phyloP scores from a whole-genome alignment of 2,113 vertebrate genomes.

The Ptilorrhoa leucosticta region DNA sequence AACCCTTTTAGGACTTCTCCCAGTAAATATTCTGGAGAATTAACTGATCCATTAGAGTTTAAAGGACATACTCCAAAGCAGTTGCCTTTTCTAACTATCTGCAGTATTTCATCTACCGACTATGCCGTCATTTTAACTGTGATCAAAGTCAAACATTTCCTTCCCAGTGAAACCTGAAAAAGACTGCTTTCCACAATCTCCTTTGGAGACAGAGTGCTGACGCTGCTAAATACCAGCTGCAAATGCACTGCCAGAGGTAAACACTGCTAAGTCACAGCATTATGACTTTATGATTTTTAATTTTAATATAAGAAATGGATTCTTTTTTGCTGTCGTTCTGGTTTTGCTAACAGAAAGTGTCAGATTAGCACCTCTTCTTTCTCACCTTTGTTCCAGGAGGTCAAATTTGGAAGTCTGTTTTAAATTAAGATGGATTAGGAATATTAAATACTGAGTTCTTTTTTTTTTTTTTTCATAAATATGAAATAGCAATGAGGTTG shows the following conservation, averaged over 20 bases:
- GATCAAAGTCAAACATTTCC: conserved; percentile 31
- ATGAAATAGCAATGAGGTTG: background rate
- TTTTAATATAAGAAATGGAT: background rate
- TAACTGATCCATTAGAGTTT: conserved; percentile 20
- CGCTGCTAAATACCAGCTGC: background rate
- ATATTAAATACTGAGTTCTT: background rate
- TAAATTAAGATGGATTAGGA: background rate
- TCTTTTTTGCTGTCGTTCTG: background rate
- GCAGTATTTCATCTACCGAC: background rate
- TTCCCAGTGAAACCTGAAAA: conserved; percentile 9
- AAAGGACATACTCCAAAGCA: conserved; percentile 30
- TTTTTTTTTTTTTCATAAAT: background rate
- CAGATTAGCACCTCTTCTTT: background rate
- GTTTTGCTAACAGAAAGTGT: background rate
- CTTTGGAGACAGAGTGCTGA: background rate
- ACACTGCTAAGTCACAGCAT: background rate
- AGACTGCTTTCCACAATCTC: background rate
- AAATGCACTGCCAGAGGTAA: background rate
- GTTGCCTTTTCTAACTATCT: background rate
- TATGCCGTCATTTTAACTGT: background rate
- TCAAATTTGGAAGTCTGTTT: background rate
- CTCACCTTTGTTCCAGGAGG: background rate
- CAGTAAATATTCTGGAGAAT: conserved; percentile 51
- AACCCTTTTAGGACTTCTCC: conserved; percentile 56
- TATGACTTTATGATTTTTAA: background rate